Evolutionary conservation across 1,140 invertebrate species (phyloP), one percentile per base, ranked within the genome.

Genomic region (Pseudomyrmex dendroicus): DNA sequence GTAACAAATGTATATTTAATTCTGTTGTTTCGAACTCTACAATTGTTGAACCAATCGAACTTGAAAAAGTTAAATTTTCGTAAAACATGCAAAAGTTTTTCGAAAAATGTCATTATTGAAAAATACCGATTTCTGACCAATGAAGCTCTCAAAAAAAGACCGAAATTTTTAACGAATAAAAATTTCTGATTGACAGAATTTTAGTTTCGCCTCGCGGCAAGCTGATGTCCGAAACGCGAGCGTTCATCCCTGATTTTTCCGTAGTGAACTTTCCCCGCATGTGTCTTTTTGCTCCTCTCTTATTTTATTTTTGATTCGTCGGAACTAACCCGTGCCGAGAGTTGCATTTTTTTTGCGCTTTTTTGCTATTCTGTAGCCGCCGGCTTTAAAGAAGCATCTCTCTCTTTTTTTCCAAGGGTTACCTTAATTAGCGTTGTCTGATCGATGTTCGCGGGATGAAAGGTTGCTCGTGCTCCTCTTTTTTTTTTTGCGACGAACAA

Each of bases 151-250:
- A 0, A 13, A 52, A 13, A 52, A 52, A 12, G 66, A 70, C 44
- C 59, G n/a, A 72, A 52, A 59, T 70, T 61, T 80, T 59, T 12
- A 48, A 50, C 64, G 54, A 72, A 72, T 72, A 72, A 70, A 80
- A 80, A 80, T 80, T 59, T 80, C 76, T 72, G 66, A 80, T 80
- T 78, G 70, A 80, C 76, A 80, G 54, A 46, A 59, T 80, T 80
- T 46, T 72, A 61, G 35, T 70, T 72, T 78, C 17, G 68, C 76
- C 76, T 59, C 44, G 15, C 17, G 76, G 20, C 76, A 9, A 46
- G 22, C 25, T 12, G 48, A 70, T 17, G 54, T 44, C 54, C 76
- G 54, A 70, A 78, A 70, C n/a, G 74, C 15, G 20, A 22, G 52
- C 10, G 54, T 48, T 61, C 72, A 80, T 80, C 72, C 68, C 72